Base-by-base conservation (phyloP, 1,140 invertebrate genomes). In the Octopus bimaculoides region DNA sequence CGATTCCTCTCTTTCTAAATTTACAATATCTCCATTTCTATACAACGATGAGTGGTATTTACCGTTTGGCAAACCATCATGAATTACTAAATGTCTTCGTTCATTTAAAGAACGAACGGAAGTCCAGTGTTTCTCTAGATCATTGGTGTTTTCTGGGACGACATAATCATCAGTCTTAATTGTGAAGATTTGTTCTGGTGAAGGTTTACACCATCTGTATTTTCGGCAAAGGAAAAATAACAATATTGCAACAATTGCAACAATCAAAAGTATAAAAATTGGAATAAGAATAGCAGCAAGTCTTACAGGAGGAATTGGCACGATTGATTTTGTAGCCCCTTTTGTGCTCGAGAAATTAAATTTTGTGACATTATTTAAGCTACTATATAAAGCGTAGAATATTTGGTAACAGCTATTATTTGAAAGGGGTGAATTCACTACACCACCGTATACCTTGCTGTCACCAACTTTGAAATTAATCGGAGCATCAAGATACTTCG, bases 101-200 rank as follows among this genome's bases (percentile, higher is more conserved):
- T 87, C 83, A 53, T 84, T 78, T 4, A 86, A 61, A 4, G 86
- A 86, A 56, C 84, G 81, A 12, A 85, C 85, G 20, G 83, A 83
- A 79, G 85, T 89, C 88, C 88, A 89, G 79, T 86, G 85, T 61
- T 85, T 86, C 41, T 84, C 82, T 14, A 83, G 79, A 80, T 82
- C 81, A 41, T 86, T 83, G 56, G 85, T 81, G 55, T 85, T 20
- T 41, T 41, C 26, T 41, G 26, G 26, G 3, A 41, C 1, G 26
- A 41, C 26, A 41, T 41, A 41, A 41, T 41, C 26, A 2, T 41
- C 26, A 41, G 26, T 71, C 17, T 12, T 54, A 80, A 54, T 17
- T 81, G 69, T 52, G 81, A 77, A n/a, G 83, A 76, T 17, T 80
- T 80, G 10, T 81, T 80, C 5, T 82, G 78, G 54, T 85, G 80